Evolutionary conservation across 1,140 invertebrate genomes (phyloP), one percentile per base, ranked within the genome.

Genomic region (Drosophila baimaii): DNA sequence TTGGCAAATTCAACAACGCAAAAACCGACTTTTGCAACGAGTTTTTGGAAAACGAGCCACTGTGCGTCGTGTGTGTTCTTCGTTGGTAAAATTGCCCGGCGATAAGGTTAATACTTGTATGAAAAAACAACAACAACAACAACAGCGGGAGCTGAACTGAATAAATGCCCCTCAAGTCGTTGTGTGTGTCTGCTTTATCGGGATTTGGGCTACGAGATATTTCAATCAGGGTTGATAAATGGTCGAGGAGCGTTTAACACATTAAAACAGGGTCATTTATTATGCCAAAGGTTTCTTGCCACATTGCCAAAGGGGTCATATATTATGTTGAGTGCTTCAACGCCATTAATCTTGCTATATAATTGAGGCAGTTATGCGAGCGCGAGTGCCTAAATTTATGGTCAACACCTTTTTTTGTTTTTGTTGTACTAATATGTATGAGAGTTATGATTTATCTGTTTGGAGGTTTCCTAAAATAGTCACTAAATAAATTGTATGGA

Each of bases 61-160:
- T n/a, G n/a, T n/a, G 46, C 71, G 57, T 66, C 81, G 57, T 69
- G 84, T 88, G 83, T 84, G 81, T 71, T 77, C 61, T 66, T 27
- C 23, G 43, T 56, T 56, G 33, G 51, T 39, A 66, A 77, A 72
- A 77, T 81, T 52, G 61, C 66, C 64, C 51, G 12, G 79, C 79
- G 61, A 81, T 72, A 81, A 72, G 41, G 65, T 69, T 70, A 69
- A 57, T 35, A 54, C 51, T 52, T 52, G 47, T 33, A 25, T 27
- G 31, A 44, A 44, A 37, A 58, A 44, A 44, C 31, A 58, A 52
- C 17, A 46, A 61, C 64, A 68, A 47, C 54, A 66, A 41, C 65
- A 37, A 19, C 19, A 69, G 13, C 46, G 41, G 46, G 55, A 37
- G 43, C 33, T 41, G n/a, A 35, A 52, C n/a, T n/a, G n/a, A n/a